These are phyloP conservation scores for Megatriorchis doriae DNA, from an alignment of 2,113 vertebrate genomes.

Conservation along the genomic window DNA sequence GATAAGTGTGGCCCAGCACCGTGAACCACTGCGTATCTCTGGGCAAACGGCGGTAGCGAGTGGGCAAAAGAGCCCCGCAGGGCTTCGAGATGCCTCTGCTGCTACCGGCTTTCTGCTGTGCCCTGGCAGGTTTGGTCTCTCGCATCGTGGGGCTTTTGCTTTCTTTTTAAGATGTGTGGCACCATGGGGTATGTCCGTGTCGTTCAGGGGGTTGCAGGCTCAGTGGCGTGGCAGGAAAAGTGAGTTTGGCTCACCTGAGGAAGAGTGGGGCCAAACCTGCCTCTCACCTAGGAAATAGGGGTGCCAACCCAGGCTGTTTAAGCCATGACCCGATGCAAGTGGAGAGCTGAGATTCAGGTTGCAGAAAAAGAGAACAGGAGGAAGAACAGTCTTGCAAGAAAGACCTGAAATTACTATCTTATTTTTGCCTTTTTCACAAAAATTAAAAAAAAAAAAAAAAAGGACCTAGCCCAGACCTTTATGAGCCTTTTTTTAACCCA, in stretches of 20 bases:
- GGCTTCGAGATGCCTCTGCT: not conserved
- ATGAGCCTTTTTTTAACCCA: not conserved
- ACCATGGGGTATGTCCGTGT: not conserved
- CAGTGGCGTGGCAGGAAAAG: not conserved
- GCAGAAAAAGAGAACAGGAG: not conserved
- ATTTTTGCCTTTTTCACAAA: not conserved
- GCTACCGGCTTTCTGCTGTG: not conserved
- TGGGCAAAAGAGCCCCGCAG: not conserved
- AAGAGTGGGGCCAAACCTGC: not conserved
- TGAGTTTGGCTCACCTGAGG: not conserved
- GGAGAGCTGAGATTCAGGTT: not conserved
- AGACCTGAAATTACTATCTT: not conserved
- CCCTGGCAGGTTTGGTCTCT: not conserved
- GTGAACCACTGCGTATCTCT: accelerated
- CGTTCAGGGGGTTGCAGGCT: not conserved
- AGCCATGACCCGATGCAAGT: accelerated
- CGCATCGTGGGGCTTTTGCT: not conserved
- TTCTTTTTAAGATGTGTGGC: not conserved
- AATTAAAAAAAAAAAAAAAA: too few relatives aligned
- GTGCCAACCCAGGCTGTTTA: not conserved
- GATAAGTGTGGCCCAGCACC: not conserved
- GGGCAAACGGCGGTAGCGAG: not conserved
- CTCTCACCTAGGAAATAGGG: not conserved
- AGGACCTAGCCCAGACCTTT: not conserved
- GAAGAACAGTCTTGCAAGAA: not conserved